These are phyloP conservation scores for Puntigrus tetrazona DNA, from an alignment of 2,113 vertebrate species.

Conservation along the genomic window DNA sequence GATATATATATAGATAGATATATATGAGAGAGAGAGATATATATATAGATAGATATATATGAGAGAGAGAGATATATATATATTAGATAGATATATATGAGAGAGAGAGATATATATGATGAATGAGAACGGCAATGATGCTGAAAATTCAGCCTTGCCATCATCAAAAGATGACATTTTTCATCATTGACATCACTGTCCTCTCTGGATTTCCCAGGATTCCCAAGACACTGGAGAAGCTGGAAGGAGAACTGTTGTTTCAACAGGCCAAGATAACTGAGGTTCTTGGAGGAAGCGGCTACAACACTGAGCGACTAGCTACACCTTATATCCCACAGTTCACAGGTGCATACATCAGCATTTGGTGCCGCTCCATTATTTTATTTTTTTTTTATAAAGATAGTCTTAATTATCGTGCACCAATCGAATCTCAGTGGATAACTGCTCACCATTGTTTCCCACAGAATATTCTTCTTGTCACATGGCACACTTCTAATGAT, in stretches of 20 bases:
- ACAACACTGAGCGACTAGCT: constrained; percentile 87
- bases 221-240: constrained; percentile 79
- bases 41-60: too few relatives aligned
- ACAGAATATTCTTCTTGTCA: background rate
- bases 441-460: background rate
- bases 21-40: too few relatives aligned
- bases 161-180: too few relatives aligned
- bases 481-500: background rate
- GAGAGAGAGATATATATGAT: too few relatives aligned
- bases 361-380: background rate
- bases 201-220: constrained; percentile 67
- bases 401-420: too few relatives aligned
- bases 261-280: constrained; percentile 94
- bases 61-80: too few relatives aligned
- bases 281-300: constrained; percentile 92
- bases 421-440: background rate
- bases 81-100: too few relatives aligned
- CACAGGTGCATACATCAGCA: constrained; percentile 62
- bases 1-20: too few relatives aligned
- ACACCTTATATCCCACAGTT: constrained; percentile 90
- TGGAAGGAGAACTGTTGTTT: constrained; percentile 83
- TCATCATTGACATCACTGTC: too few relatives aligned
- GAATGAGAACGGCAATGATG: too few relatives aligned
- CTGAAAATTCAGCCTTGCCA: too few relatives aligned
- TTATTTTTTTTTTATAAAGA: background rate